These are phyloP conservation scores for Hyperoplus immaculatus DNA, from an alignment of 2,797 vertebrate species.

Conservation along the genomic window DNA sequence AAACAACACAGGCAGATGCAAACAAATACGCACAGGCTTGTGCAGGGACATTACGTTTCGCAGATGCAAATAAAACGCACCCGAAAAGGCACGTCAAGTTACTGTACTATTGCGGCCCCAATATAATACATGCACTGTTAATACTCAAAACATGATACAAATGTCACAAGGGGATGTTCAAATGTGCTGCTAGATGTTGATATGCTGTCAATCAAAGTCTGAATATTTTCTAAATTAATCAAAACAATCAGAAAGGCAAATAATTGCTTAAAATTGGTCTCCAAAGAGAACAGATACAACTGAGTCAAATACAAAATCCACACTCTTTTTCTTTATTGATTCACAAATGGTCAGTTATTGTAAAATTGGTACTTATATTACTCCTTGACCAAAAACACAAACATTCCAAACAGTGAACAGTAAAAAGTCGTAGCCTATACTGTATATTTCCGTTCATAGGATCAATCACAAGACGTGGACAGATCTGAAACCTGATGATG, in stretches of 20 bases:
- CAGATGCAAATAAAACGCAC: constrained; percentile 30
- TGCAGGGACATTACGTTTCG: constrained; percentile 18
- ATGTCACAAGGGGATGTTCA: constrained; percentile 13
- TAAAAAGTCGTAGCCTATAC: not conserved
- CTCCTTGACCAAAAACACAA: too few species aligned
- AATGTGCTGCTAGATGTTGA: not conserved
- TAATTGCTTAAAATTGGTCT: constrained; percentile 12
- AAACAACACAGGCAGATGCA: constrained; percentile 30
- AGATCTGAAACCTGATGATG: not conserved
- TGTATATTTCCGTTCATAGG: not conserved
- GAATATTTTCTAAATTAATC: constrained; percentile 10
- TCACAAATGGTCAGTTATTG: constrained; percentile 8
- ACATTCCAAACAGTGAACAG: not conserved
- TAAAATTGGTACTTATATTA: not conserved
- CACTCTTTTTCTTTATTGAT: not conserved
- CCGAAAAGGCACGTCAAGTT: constrained; percentile 1
- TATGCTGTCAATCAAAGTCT: constrained; percentile 4
- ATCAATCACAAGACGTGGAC: not conserved
- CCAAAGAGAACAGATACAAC: constrained; percentile 12
- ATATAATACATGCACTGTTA: constrained; percentile 33
- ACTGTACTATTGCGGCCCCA: not conserved
- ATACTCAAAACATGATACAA: constrained; percentile 25
- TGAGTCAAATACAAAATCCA: constrained; percentile 3
- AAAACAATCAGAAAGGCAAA: not conserved
- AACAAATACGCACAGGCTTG: constrained; percentile 4